These are phyloP conservation scores for Liparis tanakae DNA, from an alignment of 2,797 vertebrate species.

Conservation along the genomic window DNA sequence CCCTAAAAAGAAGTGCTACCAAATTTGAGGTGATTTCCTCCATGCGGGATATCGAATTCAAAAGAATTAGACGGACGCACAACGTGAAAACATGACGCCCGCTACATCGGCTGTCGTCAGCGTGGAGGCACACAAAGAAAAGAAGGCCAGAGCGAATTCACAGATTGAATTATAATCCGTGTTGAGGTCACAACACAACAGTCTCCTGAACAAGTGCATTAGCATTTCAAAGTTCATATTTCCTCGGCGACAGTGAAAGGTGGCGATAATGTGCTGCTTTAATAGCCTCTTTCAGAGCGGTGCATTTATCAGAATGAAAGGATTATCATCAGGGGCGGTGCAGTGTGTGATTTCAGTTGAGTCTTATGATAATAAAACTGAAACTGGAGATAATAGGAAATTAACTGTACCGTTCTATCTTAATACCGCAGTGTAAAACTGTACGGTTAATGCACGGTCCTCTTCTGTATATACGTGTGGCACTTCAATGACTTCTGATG, in stretches of 20 bases:
- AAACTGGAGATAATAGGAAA: slow-evolving; percentile 22
- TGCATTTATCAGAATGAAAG: slow-evolving; percentile 46
- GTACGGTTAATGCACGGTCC: not conserved
- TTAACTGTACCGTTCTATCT: slow-evolving; percentile 14
- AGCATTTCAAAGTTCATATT: slow-evolving; percentile 63
- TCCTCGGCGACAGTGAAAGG: slow-evolving; percentile 41
- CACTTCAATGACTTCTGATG: slow-evolving; percentile 23
- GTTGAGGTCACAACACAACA: slow-evolving; percentile 34
- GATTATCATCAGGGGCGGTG: slow-evolving; percentile 36
- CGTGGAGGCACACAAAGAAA: not conserved
- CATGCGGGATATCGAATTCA: not conserved
- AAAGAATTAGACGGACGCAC: not conserved
- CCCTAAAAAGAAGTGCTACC: not conserved
- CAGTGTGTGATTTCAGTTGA: slow-evolving; percentile 34
- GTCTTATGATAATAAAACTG: slow-evolving; percentile 28
- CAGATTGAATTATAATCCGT: slow-evolving; percentile 22
- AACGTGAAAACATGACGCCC: not conserved
- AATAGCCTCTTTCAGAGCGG: slow-evolving; percentile 36
- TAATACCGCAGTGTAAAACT: not conserved
- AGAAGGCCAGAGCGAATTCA: slow-evolving; percentile 7
- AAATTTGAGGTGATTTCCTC: not conserved
- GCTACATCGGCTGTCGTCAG: not conserved
- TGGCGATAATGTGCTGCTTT: slow-evolving; percentile 57
- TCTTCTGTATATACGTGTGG: not conserved
- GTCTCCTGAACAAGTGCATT: slow-evolving; percentile 41